Percentiles rank a stretch among this genome's conserved stretches.
Conservation (phyloP, 1,140 invertebrate species). For the Drosophila navojoa region DNA sequence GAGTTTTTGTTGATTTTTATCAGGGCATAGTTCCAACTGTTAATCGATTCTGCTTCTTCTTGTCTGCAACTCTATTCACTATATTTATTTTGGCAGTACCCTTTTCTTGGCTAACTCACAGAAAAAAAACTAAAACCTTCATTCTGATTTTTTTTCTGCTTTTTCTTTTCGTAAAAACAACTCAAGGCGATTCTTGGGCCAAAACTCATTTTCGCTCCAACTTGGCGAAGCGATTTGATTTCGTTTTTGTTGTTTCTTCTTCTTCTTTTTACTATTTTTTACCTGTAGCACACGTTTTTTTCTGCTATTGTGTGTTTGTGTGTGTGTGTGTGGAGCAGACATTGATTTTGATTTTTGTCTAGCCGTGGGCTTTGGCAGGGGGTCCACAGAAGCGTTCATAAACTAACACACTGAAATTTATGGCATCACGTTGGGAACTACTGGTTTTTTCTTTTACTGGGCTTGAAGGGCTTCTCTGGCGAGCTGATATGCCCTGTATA, state of each 20-base stretch:
- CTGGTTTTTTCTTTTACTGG: conserved; percentile 45
- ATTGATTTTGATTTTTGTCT: conserved; percentile 38
- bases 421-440: conserved; percentile 65
- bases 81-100: background rate
- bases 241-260: background rate
- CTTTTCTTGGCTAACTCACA: background rate
- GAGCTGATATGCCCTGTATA: background rate
- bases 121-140: background rate
- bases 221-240: conserved; percentile 11
- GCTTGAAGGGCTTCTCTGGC: background rate
- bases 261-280: background rate
- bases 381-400: conserved; percentile 16
- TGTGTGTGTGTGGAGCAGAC: conserved; percentile 7
- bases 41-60: too few relatives aligned
- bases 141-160: background rate
- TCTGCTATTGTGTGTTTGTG: conserved; percentile 1
- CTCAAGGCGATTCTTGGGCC: conserved; percentile 24
- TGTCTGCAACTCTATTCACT: too few relatives aligned
- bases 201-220: conserved; percentile 21
- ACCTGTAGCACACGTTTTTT: conserved; percentile 18
- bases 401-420: conserved; percentile 45
- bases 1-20: too few relatives aligned
- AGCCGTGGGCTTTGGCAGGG: conserved; percentile 22
- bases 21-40: too few relatives aligned
- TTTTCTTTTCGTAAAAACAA: conserved; percentile 3